Evolutionary conservation across 2,113 vertebrate genomes (phyloP).

Genomic region (Scopus umbretta): DNA sequence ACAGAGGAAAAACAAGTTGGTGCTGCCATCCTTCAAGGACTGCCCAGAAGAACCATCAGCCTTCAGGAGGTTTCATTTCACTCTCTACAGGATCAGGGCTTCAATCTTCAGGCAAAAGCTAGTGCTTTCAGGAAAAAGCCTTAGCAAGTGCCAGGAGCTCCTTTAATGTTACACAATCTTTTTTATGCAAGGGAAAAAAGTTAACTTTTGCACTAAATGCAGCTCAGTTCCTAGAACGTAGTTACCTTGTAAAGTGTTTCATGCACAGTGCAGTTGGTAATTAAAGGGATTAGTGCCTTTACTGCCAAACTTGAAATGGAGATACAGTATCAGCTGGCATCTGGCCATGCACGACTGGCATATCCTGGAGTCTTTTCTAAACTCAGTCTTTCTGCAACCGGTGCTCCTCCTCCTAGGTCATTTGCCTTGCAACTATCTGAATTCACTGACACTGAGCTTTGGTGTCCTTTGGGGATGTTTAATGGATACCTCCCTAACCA

Average conservation of each 20-base stretch:
- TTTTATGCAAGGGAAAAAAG: not conserved
- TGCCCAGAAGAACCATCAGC: not conserved
- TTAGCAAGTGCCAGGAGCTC: not conserved
- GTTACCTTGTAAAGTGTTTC: not conserved
- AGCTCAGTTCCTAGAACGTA: not conserved
- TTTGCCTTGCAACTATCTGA: not conserved
- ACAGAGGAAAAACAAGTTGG: not conserved
- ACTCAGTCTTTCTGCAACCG: not conserved
- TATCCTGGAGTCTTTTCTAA: not conserved
- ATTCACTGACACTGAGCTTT: not conserved
- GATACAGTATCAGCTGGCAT: not conserved
- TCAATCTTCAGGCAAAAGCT: not conserved
- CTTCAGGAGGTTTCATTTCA: not conserved
- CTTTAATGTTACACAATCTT: not conserved
- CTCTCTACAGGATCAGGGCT: not conserved
- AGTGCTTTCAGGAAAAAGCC: not conserved
- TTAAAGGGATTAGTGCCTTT: not conserved
- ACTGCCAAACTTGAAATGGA: not conserved
- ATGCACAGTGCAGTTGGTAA: rapidly evolving
- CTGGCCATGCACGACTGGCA: rapidly evolving
- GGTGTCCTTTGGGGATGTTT: not conserved
- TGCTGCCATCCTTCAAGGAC: not conserved
- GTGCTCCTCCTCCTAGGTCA: not conserved
- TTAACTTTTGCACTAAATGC: not conserved
- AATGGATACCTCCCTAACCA: rapidly evolving